Conservation (phyloP, 1,140 invertebrate species). For the Zaprionus tsacasi region DNA sequence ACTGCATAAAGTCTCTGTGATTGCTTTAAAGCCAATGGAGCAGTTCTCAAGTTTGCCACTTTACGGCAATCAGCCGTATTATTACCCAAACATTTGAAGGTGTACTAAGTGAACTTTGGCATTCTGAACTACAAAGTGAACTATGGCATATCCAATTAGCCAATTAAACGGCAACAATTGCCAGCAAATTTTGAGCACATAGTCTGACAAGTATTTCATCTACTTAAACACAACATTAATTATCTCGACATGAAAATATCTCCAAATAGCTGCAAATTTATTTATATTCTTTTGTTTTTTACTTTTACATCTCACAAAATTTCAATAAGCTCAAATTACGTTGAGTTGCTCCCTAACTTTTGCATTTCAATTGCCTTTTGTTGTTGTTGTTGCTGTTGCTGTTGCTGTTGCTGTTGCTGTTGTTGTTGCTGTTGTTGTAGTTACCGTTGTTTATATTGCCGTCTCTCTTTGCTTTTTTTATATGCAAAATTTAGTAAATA, state of each 20-base stretch:
- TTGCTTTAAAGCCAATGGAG: constrained; percentile 43
- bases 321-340: constrained; percentile 14
- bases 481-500: constrained; percentile 82
- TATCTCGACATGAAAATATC: not conserved
- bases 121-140: not conserved
- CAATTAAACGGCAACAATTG: not conserved
- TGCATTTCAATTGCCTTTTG: constrained; percentile 35
- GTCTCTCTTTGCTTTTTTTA: constrained; percentile 46
- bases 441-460: constrained; percentile 14
- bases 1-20: constrained; percentile 16
- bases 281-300: not conserved
- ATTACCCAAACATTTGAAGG: constrained; percentile 1
- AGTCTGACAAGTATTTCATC: not conserved
- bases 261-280: not conserved
- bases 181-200: not conserved
- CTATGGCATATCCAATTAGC: not conserved
- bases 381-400: constrained; percentile 8
- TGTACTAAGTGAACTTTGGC: not conserved
- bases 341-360: not conserved
- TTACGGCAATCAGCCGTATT: constrained; percentile 41
- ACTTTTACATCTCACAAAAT: constrained; percentile 15
- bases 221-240: not conserved
- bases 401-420: no score
- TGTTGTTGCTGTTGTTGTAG: constrained; percentile 12
- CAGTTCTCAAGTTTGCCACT: constrained; percentile 26